Percentiles rank a stretch among this genome's conserved stretches.
These are phyloP conservation scores for Fabriciana adippe DNA, from an alignment of 2,888 invertebrate species.

Conservation along the genomic window DNA sequence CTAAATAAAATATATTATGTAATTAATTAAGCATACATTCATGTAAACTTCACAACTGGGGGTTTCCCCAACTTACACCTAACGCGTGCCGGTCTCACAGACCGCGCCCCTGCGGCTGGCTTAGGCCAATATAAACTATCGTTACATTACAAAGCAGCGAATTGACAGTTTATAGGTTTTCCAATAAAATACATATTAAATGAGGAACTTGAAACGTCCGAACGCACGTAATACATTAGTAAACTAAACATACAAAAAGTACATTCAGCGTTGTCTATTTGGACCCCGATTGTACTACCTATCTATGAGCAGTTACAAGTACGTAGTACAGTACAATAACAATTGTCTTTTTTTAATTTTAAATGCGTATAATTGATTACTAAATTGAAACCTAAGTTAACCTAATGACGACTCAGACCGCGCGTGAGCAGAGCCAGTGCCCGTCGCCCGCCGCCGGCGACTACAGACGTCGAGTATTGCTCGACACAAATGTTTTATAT, in stretches of 20 bases:
- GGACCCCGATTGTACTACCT: conserved; percentile 8
- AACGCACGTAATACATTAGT: background rate
- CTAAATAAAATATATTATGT: conserved; percentile 9
- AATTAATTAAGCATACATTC: conserved; percentile 5
- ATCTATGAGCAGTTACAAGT: background rate
- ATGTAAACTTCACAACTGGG: conserved; percentile 12
- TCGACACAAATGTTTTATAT: no score
- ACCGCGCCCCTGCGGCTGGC: conserved; percentile 1
- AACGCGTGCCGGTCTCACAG: conserved; percentile 14
- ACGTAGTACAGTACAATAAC: background rate
- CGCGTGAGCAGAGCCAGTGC: no score
- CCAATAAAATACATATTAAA: conserved; percentile 1
- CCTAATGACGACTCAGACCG: no score
- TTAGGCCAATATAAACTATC: conserved; percentile 13
- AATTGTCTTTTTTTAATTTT: background rate
- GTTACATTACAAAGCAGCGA: conserved; percentile 17
- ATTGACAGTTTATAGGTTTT: conserved; percentile 19
- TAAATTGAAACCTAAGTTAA: no score
- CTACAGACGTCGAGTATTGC: no score
- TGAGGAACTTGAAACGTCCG: conserved; percentile 17
- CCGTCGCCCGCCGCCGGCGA: no score
- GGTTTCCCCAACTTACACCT: conserved; percentile 8
- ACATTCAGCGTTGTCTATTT: background rate
- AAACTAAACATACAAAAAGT: background rate
- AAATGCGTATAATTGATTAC: background rate